Evolutionary conservation across 2,888 invertebrate genomes (phyloP), one percentile per base, ranked within the genome.

Genomic region (Euclidia mi): DNA sequence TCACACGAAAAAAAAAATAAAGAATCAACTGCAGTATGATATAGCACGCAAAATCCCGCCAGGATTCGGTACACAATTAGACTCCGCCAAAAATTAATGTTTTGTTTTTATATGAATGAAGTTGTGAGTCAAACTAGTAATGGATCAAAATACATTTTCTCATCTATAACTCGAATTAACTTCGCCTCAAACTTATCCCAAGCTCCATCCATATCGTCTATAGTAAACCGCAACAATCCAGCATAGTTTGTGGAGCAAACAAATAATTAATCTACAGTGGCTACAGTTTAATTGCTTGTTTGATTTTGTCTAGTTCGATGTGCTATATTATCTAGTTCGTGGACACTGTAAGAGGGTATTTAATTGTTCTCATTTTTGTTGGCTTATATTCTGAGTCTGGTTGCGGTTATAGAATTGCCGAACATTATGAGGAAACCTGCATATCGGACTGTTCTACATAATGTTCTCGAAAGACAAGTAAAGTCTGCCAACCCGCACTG

Each of bases 281-380:
- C 83, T 82, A 80, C 85, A 89, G 92, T 91, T 91, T 90, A 90
- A 91, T 91, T 91, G 90, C 89, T 92, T 90, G 90, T 89, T 92
- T 82, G 84, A 89, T 90, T 92, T 91, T 76, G 82, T 87, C 84
- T 86, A 84, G 48, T 71, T 70, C 56, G 53, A 57, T 56, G 56
- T 44, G 56, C 56, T 68, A 68, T 68, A 65, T 72, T 67, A 72
- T 61, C 58, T 63, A 64, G 66, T 69, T 52, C 50, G 25, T 47
- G 42, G 11, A 42, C 18, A 50, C 50, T 42, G 28, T 55, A 48
- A 18, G 18, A 14, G 17, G 40, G 37, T 34, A 25, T 43, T 47
- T 18, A 43, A 29, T 43, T 43, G 43, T 3, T n/a, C 2, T 40
- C 25, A 42, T 35, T 32, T 12, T 31, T 15, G 41, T 42, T 9